These are phyloP conservation scores for Drosophila subpulchrella DNA, from an alignment of 1,140 invertebrate genomes.

Conservation along the genomic window DNA sequence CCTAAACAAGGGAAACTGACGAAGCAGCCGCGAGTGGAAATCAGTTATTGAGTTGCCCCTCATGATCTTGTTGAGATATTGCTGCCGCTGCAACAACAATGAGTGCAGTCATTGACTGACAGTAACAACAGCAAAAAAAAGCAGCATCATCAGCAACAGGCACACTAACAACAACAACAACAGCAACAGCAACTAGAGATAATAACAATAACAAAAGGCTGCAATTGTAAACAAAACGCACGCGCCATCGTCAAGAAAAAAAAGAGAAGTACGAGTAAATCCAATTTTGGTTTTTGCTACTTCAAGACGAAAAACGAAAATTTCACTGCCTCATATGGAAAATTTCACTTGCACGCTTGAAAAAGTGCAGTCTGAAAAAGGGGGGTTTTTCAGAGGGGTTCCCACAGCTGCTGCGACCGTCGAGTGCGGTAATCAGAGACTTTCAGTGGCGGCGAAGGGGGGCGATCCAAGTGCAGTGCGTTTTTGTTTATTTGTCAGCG, in stretches of 20 bases:
- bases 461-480: conserved; percentile 52
- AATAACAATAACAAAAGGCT: conserved; percentile 66
- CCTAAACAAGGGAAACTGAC: conserved; percentile 31
- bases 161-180: conserved; percentile 24
- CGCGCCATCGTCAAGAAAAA: conserved; percentile 39
- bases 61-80: conserved; percentile 63
- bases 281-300: conserved; percentile 30
- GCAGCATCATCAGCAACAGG: conserved; percentile 37
- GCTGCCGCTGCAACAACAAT: conserved; percentile 34
- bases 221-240: conserved; percentile 75
- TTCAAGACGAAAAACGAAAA: conserved; percentile 61
- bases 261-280: conserved; percentile 23
- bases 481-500: conserved; percentile 53
- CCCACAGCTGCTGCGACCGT: conserved; percentile 41
- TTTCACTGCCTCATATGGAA: conserved; percentile 78
- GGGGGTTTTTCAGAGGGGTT: not conserved
- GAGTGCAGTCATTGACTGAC: conserved; percentile 65
- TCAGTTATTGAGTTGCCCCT: conserved; percentile 53
- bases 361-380: conserved; percentile 57
- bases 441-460: conserved; percentile 34
- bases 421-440: conserved; percentile 72
- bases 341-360: conserved; percentile 81
- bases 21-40: conserved; percentile 26
- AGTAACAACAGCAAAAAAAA: conserved; percentile 39
- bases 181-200: conserved; percentile 24